Conservation (phyloP, 2,888 invertebrate species). For the Anarsia innoxiella region DNA sequence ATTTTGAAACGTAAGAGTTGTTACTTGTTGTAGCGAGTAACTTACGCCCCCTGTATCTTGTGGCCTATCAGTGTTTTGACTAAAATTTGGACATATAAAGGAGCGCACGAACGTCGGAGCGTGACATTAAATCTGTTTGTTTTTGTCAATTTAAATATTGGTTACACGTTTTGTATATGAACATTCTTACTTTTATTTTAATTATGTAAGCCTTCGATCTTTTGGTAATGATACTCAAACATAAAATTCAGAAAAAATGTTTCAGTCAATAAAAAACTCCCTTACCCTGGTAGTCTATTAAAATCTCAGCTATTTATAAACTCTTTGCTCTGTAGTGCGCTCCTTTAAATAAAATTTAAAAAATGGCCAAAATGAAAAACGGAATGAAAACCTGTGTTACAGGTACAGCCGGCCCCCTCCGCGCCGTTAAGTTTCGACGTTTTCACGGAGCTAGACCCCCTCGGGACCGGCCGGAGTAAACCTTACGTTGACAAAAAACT, state of each 20-base stretch:
- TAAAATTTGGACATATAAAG: background rate
- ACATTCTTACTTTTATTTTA: too few species aligned
- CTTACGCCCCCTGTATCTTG: background rate
- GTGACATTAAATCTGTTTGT: too few species aligned
- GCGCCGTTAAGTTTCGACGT: constrained; percentile 81
- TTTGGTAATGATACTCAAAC: too few species aligned
- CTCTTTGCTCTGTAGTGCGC: background rate
- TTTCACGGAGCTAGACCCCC: constrained; percentile 94
- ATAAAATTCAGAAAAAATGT: too few species aligned
- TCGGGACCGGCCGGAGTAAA: constrained; percentile 92
- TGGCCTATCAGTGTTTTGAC: constrained; percentile 1
- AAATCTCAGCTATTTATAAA: too few species aligned
- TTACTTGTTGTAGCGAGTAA: background rate
- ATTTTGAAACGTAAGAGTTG: background rate
- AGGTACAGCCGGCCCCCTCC: constrained; percentile 57
- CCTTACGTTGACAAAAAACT: constrained; percentile 97
- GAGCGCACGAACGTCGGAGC: too few species aligned
- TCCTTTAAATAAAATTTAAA: background rate
- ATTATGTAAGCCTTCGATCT: too few species aligned
- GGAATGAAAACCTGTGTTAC: constrained; percentile 45
- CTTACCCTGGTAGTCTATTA: too few species aligned
- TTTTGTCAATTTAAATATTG: too few species aligned
- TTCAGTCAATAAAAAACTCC: too few species aligned
- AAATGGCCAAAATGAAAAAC: constrained; percentile 7
- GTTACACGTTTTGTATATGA: too few species aligned